These are phyloP conservation scores for Ctenodactylus gundi DNA, from an alignment of 2,113 vertebrate genomes.

Conservation along the genomic window DNA sequence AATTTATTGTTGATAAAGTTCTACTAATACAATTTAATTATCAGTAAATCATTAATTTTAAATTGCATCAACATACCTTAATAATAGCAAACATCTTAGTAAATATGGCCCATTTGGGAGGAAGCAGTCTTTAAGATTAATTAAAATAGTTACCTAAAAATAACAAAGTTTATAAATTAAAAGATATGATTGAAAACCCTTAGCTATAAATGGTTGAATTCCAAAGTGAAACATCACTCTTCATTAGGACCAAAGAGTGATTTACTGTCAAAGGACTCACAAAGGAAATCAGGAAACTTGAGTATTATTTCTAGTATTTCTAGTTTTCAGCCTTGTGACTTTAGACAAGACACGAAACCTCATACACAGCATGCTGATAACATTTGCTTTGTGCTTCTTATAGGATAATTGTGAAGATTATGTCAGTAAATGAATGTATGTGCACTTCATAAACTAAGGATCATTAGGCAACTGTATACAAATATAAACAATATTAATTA, in stretches of 20 bases:
- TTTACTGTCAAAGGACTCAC: not conserved
- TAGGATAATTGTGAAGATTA: not conserved
- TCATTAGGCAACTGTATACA: constrained; percentile 62
- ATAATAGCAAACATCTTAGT: constrained; percentile 37
- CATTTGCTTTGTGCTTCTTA: not conserved
- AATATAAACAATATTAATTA: constrained; percentile 56
- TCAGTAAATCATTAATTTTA: constrained; percentile 27
- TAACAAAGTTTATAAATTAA: not conserved
- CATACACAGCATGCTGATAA: not conserved
- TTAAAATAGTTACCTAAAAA: not conserved
- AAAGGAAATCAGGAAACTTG: not conserved
- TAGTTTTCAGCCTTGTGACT: not conserved
- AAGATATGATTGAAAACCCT: not conserved
- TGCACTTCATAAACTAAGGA: constrained; percentile 40
- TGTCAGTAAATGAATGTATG: constrained; percentile 24
- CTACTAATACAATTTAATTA: not conserved
- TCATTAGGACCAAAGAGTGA: not conserved
- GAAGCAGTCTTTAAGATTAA: constrained; percentile 29
- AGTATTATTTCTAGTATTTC: not conserved
- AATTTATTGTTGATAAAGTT: not conserved
- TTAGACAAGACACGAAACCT: not conserved
- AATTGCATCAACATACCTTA: not conserved
- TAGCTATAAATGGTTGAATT: not conserved
- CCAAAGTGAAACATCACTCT: not conserved
- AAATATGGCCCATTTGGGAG: not conserved